These are phyloP conservation scores for Drosophila mimetica DNA, from an alignment of 2,888 invertebrate species.

Conservation along the genomic window DNA sequence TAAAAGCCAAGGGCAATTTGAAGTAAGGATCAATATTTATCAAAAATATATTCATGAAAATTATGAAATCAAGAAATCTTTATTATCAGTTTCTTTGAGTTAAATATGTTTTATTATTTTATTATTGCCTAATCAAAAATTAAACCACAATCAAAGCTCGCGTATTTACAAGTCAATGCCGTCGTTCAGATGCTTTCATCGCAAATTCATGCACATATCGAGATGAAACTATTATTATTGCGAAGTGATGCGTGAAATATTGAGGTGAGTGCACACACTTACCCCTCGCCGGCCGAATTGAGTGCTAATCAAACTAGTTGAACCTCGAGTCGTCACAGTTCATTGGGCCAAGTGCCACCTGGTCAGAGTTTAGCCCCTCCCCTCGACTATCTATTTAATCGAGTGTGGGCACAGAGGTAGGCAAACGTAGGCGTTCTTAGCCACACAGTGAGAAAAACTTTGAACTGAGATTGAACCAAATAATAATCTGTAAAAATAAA, in stretches of 20 bases:
- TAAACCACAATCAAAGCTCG: too few species aligned
- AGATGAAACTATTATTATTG: constrained; percentile 49
- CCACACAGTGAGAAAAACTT: constrained; percentile 2
- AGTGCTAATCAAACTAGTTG: constrained; percentile 62
- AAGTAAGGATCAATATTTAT: too few species aligned
- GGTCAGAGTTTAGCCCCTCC: constrained; percentile 19
- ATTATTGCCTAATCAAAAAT: too few species aligned
- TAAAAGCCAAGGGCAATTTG: too few species aligned
- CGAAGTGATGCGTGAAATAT: constrained; percentile 67
- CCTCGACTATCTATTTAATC: constrained; percentile 2
- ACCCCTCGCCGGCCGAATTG: constrained; percentile 31
- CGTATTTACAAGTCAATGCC: not conserved
- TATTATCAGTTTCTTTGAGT: too few species aligned
- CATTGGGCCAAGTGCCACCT: constrained; percentile 60
- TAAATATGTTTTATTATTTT: too few species aligned
- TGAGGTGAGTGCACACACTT: constrained; percentile 63
- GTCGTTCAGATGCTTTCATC: constrained; percentile 2
- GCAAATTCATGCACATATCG: not conserved
- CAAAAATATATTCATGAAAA: too few species aligned
- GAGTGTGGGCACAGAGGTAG: not conserved
- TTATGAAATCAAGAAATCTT: too few species aligned
- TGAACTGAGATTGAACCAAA: too few species aligned
- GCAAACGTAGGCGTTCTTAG: not conserved
- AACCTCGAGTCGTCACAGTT: constrained; percentile 65
- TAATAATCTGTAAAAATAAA: too few species aligned